phyloP scores from a whole-genome alignment of 2,888 invertebrate species.

The Hydroisotoma schaefferi region DNA sequence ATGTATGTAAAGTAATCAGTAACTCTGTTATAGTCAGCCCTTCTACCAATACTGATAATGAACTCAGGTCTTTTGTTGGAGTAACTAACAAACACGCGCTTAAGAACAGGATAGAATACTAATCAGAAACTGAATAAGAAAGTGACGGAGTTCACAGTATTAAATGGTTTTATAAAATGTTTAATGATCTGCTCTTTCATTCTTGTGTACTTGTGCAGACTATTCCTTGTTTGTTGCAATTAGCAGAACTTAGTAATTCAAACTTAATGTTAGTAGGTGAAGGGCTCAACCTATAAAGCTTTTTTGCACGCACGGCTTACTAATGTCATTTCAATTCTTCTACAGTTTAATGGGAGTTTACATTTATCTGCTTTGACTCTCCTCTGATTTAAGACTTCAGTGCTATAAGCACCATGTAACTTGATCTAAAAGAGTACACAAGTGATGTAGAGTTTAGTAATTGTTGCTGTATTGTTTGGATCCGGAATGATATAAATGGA shows the following conservation, averaged over 20 bases:
- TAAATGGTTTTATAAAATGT: slow-evolving; percentile 8
- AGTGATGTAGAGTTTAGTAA: neutral
- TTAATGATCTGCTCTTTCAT: slow-evolving; percentile 13
- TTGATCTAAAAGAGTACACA: neutral
- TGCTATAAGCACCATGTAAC: neutral
- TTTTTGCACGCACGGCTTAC: slow-evolving; percentile 23
- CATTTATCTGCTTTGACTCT: no score
- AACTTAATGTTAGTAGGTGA: slow-evolving; percentile 29
- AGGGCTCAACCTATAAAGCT: slow-evolving; percentile 18
- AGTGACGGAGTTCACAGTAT: neutral
- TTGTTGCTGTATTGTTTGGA: neutral
- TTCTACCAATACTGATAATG: neutral
- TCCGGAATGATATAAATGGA: no score
- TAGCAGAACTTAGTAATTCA: neutral
- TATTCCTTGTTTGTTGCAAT: neutral
- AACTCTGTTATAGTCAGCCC: neutral
- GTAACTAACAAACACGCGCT: neutral
- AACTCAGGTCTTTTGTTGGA: neutral
- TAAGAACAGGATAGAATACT: slow-evolving; percentile 2
- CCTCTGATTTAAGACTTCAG: neutral
- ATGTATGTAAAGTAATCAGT: neutral
- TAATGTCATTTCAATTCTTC: neutral
- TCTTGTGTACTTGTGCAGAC: no score
- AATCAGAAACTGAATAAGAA: neutral
- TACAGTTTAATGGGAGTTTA: no score